These are phyloP conservation scores for Arbacia lixula DNA, from an alignment of 53 echinoderm and acorn worm species.

Conservation along the genomic window DNA sequence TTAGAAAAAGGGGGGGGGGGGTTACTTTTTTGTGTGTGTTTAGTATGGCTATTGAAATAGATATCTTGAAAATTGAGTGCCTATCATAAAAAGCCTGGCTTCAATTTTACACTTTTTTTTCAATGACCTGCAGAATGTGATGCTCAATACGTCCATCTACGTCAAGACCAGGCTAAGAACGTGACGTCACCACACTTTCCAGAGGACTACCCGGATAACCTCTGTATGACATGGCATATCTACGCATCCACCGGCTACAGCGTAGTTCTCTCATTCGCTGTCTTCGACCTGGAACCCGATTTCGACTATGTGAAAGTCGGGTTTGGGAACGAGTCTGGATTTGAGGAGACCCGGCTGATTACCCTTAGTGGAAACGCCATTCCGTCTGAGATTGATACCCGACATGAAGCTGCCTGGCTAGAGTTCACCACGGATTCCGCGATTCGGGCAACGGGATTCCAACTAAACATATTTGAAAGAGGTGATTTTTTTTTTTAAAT, in stretches of 20 bases:
- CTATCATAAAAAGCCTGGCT: no score
- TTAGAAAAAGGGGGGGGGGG: no score
- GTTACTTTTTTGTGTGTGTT: no score
- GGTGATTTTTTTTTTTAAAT: no score
- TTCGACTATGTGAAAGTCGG: slow-evolving; percentile 37
- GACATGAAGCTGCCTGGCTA: slow-evolving; percentile 34
- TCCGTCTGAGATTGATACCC: slow-evolving; percentile 21
- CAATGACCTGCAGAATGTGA: no score
- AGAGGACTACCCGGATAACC: background rate
- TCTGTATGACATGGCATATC: background rate
- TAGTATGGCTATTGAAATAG: no score
- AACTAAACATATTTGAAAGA: background rate
- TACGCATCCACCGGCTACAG: background rate
- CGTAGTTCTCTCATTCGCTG: background rate
- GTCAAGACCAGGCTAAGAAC: no score
- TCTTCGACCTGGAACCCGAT: slow-evolving; percentile 21
- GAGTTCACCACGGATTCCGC: slow-evolving; percentile 35
- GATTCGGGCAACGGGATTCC: background rate
- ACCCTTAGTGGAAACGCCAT: slow-evolving; percentile 9
- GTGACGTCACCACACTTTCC: slow-evolving; percentile 21
- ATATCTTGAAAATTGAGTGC: no score
- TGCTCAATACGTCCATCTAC: no score
- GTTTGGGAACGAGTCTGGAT: slow-evolving; percentile 11
- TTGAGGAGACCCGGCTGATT: slow-evolving; percentile 26
- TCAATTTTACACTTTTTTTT: no score